phyloP scores from a whole-genome alignment of 2,113 vertebrate species.

The Neolamprologus ventralis region DNA sequence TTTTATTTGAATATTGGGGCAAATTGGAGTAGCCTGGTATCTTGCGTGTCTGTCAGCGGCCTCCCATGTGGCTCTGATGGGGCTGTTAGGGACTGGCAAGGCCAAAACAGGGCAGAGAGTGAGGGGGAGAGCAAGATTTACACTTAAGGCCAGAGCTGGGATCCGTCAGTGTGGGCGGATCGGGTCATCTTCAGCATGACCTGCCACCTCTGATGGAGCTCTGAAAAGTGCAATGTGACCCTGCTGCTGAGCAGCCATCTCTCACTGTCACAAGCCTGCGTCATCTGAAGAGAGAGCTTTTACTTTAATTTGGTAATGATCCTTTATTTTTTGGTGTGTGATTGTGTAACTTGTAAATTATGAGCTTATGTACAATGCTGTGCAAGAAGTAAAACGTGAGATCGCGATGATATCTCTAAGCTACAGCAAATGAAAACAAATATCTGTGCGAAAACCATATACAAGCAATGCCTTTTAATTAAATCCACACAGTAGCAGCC shows the following conservation, averaged over 20 bases:
- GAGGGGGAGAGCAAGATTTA: slow-evolving; percentile 28
- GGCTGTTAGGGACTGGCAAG: slow-evolving; percentile 52
- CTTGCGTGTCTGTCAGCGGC: slow-evolving; percentile 40
- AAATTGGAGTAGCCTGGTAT: slow-evolving; percentile 34
- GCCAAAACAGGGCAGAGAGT: slow-evolving; percentile 34
- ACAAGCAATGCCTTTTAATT: slow-evolving; percentile 19
- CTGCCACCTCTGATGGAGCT: slow-evolving; percentile 57
- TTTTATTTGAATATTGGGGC: slow-evolving; percentile 25
- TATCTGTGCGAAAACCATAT: background rate
- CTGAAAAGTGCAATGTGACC: slow-evolving; percentile 62
- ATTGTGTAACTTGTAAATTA: background rate
- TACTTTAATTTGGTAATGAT: background rate
- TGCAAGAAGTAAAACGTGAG: background rate
- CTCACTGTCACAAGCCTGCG: slow-evolving; percentile 34
- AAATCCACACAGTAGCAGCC: slow-evolving; percentile 10
- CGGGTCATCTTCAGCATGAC: slow-evolving; percentile 59
- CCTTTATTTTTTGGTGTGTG: background rate
- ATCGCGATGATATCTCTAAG: background rate
- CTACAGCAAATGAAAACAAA: background rate
- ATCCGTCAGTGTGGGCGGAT: slow-evolving; percentile 59
- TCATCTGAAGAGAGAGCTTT: background rate
- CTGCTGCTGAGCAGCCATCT: slow-evolving; percentile 48
- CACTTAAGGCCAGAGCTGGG: slow-evolving; percentile 33
- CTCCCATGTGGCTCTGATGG: slow-evolving; percentile 59
- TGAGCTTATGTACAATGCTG: background rate